Base-by-base conservation (phyloP, 2,113 vertebrate species). In the Anguilla japonica region DNA sequence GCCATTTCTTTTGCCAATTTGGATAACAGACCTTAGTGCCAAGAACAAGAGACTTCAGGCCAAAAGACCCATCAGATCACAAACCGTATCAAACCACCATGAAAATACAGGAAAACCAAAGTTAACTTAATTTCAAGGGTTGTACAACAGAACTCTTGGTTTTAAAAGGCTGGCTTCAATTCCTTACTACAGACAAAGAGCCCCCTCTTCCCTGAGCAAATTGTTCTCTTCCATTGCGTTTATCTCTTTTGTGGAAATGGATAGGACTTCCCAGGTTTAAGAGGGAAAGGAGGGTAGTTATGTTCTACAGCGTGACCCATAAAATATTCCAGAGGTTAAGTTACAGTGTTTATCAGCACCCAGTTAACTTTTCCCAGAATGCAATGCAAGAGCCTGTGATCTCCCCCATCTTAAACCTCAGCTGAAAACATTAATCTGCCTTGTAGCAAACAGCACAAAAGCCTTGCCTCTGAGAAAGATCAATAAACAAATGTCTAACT, bases 281-380 rank as follows among this genome's bases (percentile, higher is more conserved):
- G 4, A 40, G 4, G 39, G 18, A 43, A 63, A 75, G 79, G 63
- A 39, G 18, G 41, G 57, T 15, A n/a, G 83, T 83, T 79, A 18
- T 40, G 81, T 82, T 75, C 53, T 87, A 81, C 53, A 43, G n/a
- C 13, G 53, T 29, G 81, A 83, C 46, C 56, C 63, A 26, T 53
- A 20, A n/a, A 41, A 83, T 41, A 56, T 83, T 41, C 46, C 63
- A 56, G 11, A 63, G 67, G 63, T 67, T 78, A 83, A 87, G 83
- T 83, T 87, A 87, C 75, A 67, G 81, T 79, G 81, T 56, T 83
- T 78, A 83, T 79, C 79, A 87, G 50, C 41, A 26, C 56, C 46
- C 40, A 81, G 18, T 83, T 41, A 41, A 67, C 57, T 83, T 18
- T 83, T 80, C 56, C 34, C 40, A 78, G 0, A 57, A 41, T n/a